These are phyloP conservation scores for Gambelia wislizenii DNA, from an alignment of 2,797 vertebrate species.

Conservation along the genomic window DNA sequence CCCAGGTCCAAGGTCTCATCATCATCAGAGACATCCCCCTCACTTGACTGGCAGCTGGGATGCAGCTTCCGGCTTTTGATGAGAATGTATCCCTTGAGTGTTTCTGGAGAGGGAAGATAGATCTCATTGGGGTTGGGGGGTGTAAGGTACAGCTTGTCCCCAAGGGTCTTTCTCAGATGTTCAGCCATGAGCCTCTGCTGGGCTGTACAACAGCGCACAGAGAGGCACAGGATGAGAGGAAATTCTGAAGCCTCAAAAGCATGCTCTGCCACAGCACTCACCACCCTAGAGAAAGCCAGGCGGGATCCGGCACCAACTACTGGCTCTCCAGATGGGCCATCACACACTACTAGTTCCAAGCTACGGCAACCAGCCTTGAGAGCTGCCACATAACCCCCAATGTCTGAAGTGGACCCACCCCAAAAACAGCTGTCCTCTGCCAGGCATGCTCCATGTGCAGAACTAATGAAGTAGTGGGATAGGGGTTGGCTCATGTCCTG, in stretches of 20 bases:
- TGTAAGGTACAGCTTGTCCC: slow-evolving; percentile 86
- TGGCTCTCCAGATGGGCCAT: slow-evolving; percentile 90
- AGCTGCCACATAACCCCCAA: slow-evolving; percentile 88
- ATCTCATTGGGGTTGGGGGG: slow-evolving; percentile 82
- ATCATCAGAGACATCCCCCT: slow-evolving; percentile 89
- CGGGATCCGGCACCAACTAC: slow-evolving; percentile 89
- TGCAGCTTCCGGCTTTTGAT: slow-evolving; percentile 90
- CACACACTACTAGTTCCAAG: slow-evolving; percentile 91
- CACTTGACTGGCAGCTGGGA: slow-evolving; percentile 71
- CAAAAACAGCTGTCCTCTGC: slow-evolving; percentile 92
- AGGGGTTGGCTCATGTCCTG: slow-evolving; percentile 93
- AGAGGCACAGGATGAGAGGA: slow-evolving; percentile 91
- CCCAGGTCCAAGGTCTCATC: slow-evolving; percentile 90
- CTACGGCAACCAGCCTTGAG: slow-evolving; percentile 92
- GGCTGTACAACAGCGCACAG: slow-evolving; percentile 87
- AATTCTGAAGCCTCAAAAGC: slow-evolving; percentile 91
- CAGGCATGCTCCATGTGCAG: slow-evolving; percentile 90
- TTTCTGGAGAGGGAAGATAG: slow-evolving; percentile 90
- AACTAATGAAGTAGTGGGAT: slow-evolving; percentile 95
- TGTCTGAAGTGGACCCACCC: slow-evolving; percentile 86
- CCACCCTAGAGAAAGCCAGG: slow-evolving; percentile 86
- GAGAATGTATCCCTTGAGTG: slow-evolving; percentile 90
- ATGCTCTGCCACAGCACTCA: slow-evolving; percentile 90
- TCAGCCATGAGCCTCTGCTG: slow-evolving; percentile 90
- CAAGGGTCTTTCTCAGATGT: slow-evolving; percentile 90